These are phyloP conservation scores for Centropyge bicolor DNA, from an alignment of 2,797 vertebrate genomes.

Conservation along the genomic window DNA sequence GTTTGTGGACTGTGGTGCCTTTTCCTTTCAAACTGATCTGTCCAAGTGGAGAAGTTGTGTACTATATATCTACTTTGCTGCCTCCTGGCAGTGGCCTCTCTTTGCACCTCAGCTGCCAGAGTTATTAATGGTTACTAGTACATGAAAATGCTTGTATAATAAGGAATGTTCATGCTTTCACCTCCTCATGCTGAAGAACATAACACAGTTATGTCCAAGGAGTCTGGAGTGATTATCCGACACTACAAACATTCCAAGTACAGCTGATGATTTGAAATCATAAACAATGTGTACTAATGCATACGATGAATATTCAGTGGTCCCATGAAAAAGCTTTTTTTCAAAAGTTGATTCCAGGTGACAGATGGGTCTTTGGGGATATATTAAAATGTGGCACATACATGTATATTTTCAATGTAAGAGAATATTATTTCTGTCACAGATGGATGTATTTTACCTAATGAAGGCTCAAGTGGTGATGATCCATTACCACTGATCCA, in stretches of 20 bases:
- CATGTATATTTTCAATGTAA: constrained; percentile 2
- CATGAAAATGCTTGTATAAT: constrained; percentile 51
- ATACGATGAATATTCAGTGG: constrained; percentile 29
- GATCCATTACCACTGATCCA: too few species aligned
- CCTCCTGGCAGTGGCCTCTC: constrained; percentile 78
- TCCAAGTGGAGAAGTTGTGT: constrained; percentile 51
- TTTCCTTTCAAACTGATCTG: constrained; percentile 46
- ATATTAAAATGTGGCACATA: constrained; percentile 5
- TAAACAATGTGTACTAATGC: constrained; percentile 28
- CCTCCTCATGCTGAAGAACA: constrained; percentile 49
- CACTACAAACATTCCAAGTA: constrained; percentile 70
- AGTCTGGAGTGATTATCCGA: constrained; percentile 61
- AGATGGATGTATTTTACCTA: not conserved
- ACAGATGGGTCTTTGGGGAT: constrained; percentile 26
- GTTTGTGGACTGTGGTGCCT: constrained; percentile 51
- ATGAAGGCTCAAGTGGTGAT: constrained; percentile 21
- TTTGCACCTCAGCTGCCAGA: constrained; percentile 66
- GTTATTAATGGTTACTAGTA: constrained; percentile 54
- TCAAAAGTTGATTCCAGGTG: constrained; percentile 21
- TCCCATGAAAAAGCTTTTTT: constrained; percentile 7
- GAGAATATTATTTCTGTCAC: not conserved
- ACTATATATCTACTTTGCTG: constrained; percentile 76
- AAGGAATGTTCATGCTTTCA: constrained; percentile 55
- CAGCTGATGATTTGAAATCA: constrained; percentile 42
- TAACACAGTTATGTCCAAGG: constrained; percentile 46